Evolutionary conservation across 2,113 vertebrate genomes (phyloP).

Genomic region (Pelecanus crispus): DNA sequence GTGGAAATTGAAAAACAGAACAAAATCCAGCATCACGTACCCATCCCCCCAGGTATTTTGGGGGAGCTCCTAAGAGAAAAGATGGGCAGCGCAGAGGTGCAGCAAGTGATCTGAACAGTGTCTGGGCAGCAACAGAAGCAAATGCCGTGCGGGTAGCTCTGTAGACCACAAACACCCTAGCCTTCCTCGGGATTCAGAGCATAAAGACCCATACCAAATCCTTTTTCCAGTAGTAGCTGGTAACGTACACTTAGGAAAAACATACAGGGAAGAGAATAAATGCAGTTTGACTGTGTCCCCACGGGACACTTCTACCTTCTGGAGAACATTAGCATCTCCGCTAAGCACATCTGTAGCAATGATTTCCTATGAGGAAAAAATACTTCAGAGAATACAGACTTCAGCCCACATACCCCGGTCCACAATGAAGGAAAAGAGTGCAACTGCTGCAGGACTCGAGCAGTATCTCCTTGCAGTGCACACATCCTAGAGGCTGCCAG

Average conservation of each 20-base stretch:
- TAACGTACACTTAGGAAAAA: not conserved
- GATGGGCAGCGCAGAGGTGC: not conserved
- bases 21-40: not conserved
- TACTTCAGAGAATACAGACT: not conserved
- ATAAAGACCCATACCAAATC: not conserved
- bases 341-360: not conserved
- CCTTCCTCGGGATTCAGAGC: not conserved
- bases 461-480: not conserved
- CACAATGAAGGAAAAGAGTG: not conserved
- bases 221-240: not conserved
- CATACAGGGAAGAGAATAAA: not conserved
- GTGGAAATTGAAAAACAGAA: not conserved
- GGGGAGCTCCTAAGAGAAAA: not conserved
- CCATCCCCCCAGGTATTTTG: fast-evolving
- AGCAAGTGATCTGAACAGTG: not conserved
- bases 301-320: not conserved
- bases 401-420: not conserved
- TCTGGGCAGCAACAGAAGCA: not conserved
- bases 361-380: not conserved
- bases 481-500: not conserved
- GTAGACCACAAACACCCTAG: not conserved
- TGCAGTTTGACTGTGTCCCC: not conserved
- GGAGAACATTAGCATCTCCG: not conserved
- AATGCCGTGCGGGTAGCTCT: not conserved
- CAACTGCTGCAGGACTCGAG: not conserved